Conservation (phyloP, 2,888 invertebrate species). For the Scaptomyza reducta region DNA sequence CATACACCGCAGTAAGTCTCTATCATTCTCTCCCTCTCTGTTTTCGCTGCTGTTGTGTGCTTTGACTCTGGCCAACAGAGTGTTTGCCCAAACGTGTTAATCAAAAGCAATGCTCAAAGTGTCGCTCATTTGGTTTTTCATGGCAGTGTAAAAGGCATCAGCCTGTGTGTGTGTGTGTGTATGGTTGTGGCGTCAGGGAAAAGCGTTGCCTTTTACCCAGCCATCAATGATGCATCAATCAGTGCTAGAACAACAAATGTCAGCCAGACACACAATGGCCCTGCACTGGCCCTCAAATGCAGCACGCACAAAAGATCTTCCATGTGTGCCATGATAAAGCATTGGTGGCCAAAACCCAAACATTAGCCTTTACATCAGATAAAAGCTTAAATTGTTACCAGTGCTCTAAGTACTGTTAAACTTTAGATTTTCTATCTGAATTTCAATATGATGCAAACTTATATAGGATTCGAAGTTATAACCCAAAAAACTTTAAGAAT, state of each 20-base stretch:
- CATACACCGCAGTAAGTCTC: background rate
- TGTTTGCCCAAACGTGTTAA: constrained; percentile 58
- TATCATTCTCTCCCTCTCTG: too few species aligned
- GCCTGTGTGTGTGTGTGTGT: constrained; percentile 13
- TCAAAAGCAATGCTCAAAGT: constrained; percentile 67
- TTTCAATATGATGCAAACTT: background rate
- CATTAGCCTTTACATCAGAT: constrained; percentile 6
- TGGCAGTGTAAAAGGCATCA: constrained; percentile 22
- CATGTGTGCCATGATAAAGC: constrained; percentile 46
- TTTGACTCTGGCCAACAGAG: constrained; percentile 20
- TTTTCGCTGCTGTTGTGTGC: background rate
- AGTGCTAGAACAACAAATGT: constrained; percentile 45
- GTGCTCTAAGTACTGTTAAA: background rate
- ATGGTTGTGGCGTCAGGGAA: constrained; percentile 19
- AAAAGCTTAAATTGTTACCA: constrained; percentile 5
- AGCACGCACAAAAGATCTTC: background rate
- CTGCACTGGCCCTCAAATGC: constrained; percentile 6
- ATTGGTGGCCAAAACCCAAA: constrained; percentile 11
- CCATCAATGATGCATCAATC: constrained; percentile 67
- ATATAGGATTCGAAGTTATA: too few species aligned
- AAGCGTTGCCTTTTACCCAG: constrained; percentile 37
- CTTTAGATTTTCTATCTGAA: background rate
- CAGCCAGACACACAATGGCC: constrained; percentile 12
- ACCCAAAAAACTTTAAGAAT: too few species aligned
- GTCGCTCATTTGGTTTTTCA: constrained; percentile 64